Conservation (phyloP, 2,888 invertebrate genomes). For the Liopterus haemorrhoidalis region DNA sequence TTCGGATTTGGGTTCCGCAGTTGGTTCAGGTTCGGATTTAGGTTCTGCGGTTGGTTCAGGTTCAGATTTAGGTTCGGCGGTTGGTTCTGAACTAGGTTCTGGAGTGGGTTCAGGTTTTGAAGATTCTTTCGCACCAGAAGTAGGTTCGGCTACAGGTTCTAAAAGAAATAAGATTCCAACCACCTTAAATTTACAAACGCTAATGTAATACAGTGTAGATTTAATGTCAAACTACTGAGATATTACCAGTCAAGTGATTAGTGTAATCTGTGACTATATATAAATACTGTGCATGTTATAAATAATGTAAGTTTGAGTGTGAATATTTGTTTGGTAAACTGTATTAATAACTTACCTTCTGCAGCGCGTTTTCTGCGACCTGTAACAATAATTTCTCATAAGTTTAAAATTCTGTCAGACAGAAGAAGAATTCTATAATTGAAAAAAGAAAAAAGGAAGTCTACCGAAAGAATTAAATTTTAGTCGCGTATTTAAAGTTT, state of each 20-base stretch:
- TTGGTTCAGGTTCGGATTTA: constrained; percentile 45
- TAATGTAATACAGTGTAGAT: constrained; percentile 24
- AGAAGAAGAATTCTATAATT: no score
- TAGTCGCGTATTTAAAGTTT: no score
- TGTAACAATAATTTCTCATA: constrained; percentile 17
- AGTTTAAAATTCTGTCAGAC: constrained; percentile 4
- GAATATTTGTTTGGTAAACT: no score
- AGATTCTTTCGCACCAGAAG: no score
- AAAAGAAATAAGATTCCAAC: constrained; percentile 22
- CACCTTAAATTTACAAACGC: constrained; percentile 12
- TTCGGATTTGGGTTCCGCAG: constrained; percentile 39
- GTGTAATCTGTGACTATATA: neutral
- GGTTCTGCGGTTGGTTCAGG: constrained; percentile 48
- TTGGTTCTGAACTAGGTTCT: constrained; percentile 41
- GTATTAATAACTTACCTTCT: constrained; percentile 28
- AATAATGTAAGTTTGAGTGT: neutral
- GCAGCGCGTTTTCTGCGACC: constrained; percentile 29
- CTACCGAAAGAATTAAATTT: neutral
- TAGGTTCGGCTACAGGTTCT: constrained; percentile 32
- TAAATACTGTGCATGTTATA: neutral
- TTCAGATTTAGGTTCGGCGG: constrained; percentile 40
- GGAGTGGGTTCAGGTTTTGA: constrained; percentile 42
- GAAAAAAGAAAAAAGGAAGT: no score
- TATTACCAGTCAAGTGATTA: neutral
- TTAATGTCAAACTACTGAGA: constrained; percentile 33